Evolutionary conservation across 2,888 invertebrate genomes (phyloP).

Genomic region (Andrena haemorrhoa): DNA sequence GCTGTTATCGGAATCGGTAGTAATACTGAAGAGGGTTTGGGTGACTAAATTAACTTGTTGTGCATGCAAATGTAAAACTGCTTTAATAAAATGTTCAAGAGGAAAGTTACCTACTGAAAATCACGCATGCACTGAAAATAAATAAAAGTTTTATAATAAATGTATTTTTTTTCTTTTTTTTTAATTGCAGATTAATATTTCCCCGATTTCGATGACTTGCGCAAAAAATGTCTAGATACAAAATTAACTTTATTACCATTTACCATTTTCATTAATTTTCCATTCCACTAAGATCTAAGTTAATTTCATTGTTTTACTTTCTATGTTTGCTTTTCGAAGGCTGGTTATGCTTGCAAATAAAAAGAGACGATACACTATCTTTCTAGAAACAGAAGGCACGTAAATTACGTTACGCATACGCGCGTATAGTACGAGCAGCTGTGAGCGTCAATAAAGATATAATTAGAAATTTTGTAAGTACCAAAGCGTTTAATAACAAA

Average conservation of each 20-base stretch:
- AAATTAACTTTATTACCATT: conserved; percentile 14
- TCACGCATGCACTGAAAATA: no score
- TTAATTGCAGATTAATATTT: not conserved
- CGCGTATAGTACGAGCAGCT: not conserved
- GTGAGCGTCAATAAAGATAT: not conserved
- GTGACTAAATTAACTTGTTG: not conserved
- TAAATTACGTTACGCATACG: not conserved
- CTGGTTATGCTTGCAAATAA: not conserved
- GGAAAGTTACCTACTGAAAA: no score
- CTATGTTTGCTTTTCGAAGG: not conserved
- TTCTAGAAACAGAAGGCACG: conserved; percentile 11
- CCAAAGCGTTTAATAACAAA: conserved; percentile 32
- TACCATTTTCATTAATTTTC: not conserved
- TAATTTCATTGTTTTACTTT: not conserved
- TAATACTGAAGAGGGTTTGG: not conserved
- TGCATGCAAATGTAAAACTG: not conserved
- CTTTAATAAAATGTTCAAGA: no score
- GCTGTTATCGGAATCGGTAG: no score
- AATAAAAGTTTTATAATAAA: not conserved
- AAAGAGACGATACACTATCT: not conserved
- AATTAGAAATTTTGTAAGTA: conserved; percentile 24
- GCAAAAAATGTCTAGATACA: conserved; percentile 10
- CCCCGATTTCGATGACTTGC: not conserved
- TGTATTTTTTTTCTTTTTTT: not conserved
- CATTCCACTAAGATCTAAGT: not conserved